Percentiles rank a stretch among this genome's conserved stretches.
These are phyloP conservation scores for Felis chaus DNA, from an alignment of 2,113 vertebrate genomes.

Conservation along the genomic window DNA sequence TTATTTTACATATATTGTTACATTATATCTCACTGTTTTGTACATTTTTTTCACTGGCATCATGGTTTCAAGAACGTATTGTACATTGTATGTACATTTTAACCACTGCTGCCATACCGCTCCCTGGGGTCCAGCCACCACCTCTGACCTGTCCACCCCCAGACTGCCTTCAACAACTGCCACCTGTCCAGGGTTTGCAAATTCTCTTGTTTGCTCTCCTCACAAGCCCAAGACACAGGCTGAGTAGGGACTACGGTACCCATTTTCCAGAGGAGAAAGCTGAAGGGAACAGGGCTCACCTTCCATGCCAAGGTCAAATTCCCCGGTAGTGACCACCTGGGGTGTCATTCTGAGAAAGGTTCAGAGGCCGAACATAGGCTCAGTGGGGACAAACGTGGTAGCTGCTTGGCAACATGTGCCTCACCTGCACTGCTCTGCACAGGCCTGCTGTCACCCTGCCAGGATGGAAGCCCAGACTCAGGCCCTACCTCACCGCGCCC, in stretches of 20 bases:
- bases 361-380: not conserved
- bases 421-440: not conserved
- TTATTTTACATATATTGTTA: not conserved
- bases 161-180: not conserved
- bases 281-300: not conserved
- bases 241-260: not conserved
- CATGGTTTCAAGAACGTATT: not conserved
- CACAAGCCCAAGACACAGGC: not conserved
- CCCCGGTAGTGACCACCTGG: not conserved
- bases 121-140: accelerated
- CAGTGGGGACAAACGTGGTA: not conserved
- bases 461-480: not conserved
- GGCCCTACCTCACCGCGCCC: accelerated
- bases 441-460: not conserved
- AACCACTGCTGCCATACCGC: not conserved
- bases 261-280: not conserved
- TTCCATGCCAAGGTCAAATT: not conserved
- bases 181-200: not conserved
- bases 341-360: not conserved
- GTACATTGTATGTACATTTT: not conserved
- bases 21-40: not conserved
- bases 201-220: not conserved
- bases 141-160: not conserved
- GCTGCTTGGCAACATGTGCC: not conserved
- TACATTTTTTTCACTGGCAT: not conserved